These are phyloP conservation scores for Amphiprion percula DNA, from an alignment of 2,113 vertebrate genomes.

Conservation along the genomic window DNA sequence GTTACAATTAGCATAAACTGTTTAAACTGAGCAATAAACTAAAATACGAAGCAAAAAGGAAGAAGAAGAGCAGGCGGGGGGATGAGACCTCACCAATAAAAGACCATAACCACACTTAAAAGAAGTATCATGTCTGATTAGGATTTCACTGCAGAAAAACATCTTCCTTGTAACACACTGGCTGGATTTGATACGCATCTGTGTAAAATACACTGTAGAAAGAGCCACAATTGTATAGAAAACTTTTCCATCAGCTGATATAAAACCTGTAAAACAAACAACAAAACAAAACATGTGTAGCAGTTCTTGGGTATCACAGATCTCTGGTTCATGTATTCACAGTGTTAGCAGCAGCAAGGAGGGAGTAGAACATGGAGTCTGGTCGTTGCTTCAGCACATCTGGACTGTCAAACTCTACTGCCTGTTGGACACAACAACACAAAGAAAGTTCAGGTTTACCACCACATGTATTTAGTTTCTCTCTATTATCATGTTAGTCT, in stretches of 20 bases:
- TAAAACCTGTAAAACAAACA: too few species aligned
- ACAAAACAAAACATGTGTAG: neutral
- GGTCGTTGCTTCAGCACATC: slow-evolving; percentile 84
- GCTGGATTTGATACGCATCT: neutral
- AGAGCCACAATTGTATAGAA: too few species aligned
- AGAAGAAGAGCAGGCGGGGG: slow-evolving; percentile 1
- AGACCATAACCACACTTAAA: slow-evolving; percentile 31
- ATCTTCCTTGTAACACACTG: neutral
- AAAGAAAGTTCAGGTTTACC: neutral
- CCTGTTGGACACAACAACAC: slow-evolving; percentile 69
- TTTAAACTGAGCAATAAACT: neutral
- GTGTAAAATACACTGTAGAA: slow-evolving; percentile 16
- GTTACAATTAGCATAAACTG: too few species aligned
- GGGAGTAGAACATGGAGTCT: slow-evolving; percentile 84
- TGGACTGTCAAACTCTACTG: slow-evolving; percentile 84
- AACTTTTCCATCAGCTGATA: too few species aligned
- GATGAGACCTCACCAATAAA: slow-evolving; percentile 1
- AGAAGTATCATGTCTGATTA: slow-evolving; percentile 10
- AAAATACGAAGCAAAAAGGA: slow-evolving; percentile 5
- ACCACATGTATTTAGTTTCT: neutral
- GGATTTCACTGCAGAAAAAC: slow-evolving; percentile 28
- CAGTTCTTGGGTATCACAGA: neutral
- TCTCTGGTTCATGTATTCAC: slow-evolving; percentile 62
- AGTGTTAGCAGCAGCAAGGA: slow-evolving; percentile 83
- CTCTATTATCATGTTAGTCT: neutral